Evolutionary conservation across 2,113 vertebrate genomes (phyloP).

Genomic region (Sebastes schlegelii): DNA sequence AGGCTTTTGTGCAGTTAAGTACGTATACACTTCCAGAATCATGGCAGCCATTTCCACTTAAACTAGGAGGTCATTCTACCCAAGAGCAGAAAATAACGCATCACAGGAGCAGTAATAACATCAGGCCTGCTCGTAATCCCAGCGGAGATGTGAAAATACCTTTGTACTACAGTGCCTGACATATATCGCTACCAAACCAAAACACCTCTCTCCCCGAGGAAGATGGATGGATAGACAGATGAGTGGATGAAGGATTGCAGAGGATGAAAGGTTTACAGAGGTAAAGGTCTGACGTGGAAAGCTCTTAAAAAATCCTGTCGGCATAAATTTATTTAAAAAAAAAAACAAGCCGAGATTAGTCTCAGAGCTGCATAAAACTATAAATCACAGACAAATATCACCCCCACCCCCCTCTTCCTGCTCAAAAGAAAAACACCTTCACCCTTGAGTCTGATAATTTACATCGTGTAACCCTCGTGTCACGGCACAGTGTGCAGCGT

Average conservation of each 20-base stretch:
- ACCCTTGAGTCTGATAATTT: conserved; percentile 79
- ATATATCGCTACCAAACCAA: conserved; percentile 74
- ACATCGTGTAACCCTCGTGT: conserved; percentile 77
- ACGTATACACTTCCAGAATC: conserved; percentile 30
- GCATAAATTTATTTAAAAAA: conserved; percentile 66
- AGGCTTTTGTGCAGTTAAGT: conserved; percentile 34
- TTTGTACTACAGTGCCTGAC: conserved; percentile 74
- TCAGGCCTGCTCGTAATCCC: conserved; percentile 71
- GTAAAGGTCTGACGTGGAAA: conserved; percentile 73
- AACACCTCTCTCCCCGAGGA: conserved; percentile 73
- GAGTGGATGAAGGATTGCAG: conserved; percentile 67
- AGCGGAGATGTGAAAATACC: conserved; percentile 72
- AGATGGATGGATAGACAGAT: conserved; percentile 72
- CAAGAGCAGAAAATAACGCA: conserved; percentile 68
- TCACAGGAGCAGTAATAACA: conserved; percentile 72
- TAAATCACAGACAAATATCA: conserved; percentile 76
- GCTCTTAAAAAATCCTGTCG: conserved; percentile 73
- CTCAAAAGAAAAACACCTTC: conserved; percentile 67
- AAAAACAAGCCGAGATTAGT: conserved; percentile 66
- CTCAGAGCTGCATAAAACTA: conserved; percentile 65
- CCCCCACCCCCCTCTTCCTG: conserved; percentile 29
- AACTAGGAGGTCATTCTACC: conserved; percentile 66
- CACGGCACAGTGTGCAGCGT: conserved; percentile 62
- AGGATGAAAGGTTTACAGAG: conserved; percentile 75
- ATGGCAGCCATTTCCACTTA: conserved; percentile 55